Base-by-base conservation (phyloP, 2,888 invertebrate genomes). In the Horisme vitalbata region DNA sequence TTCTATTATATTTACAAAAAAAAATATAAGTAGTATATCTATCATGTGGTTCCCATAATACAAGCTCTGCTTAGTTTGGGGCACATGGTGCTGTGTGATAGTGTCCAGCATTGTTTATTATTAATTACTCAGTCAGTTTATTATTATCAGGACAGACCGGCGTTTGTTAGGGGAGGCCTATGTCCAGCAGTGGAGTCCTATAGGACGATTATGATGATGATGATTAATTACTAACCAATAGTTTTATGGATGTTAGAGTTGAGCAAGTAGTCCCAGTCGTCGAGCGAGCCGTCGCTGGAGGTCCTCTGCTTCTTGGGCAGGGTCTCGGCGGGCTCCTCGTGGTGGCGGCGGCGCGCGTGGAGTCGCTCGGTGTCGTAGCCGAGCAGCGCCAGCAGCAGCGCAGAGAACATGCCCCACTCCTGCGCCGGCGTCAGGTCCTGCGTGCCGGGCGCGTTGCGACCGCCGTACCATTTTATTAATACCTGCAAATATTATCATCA, bases 401-500 rank as follows among this genome's bases (percentile, higher is more conserved):
- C 75, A 12, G 91, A 91, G 77, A 97, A 97, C 76, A 95, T 92
- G 4, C 92, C 85, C 96, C 96, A 96, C 74, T 97, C 97, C 60
- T 95, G 93, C 46, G 92, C 91, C 0, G 93, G 91, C 5, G 94
- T 94, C 14, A 95, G 90, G 68, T 96, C 94, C 57, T 93, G 92
- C 0, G 95, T 93, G 1, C 97, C 97, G 0, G 97, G 96, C 0
- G 96, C 95, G 90, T 98, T 97, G 50, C 97, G 90, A 0, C 93
- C 92, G 0, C 95, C 94, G 75, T 97, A 98, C 98, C 98, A 98
- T 68, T 94, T 93, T 34, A 94, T 92, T 41, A 95, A 83, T 4
- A 96, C 85, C 73, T 91, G 68, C 0, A 59, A 59, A 31, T 26
- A 26, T 7, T 4, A n/a, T n/a, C n/a, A n/a, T n/a, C n/a, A n/a